phyloP scores from a whole-genome alignment of 2,113 vertebrate genomes.

The Himantopus leucocephalus region DNA sequence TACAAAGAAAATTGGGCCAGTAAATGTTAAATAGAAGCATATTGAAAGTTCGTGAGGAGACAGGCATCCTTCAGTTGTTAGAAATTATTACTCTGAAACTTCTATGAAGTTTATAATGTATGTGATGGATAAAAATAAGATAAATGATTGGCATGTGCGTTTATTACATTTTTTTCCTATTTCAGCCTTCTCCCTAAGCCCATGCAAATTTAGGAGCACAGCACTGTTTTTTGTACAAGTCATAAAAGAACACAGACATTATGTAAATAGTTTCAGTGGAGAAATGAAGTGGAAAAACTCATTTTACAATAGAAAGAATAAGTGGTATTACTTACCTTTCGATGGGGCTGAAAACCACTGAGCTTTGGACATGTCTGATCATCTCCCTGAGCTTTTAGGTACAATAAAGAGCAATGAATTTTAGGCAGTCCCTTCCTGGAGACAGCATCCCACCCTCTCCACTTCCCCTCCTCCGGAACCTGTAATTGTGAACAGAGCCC shows the following conservation, averaged over 20 bases:
- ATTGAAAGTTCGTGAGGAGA: conserved; percentile 5
- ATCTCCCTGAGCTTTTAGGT: background rate
- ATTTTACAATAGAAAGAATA: conserved; percentile 32
- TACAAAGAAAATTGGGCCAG: conserved; percentile 11
- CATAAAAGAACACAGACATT: conserved; percentile 27
- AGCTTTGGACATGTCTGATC: background rate
- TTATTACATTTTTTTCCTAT: background rate
- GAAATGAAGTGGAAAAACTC: conserved; percentile 51
- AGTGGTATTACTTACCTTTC: background rate
- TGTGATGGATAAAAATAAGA: background rate
- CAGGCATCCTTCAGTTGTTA: background rate
- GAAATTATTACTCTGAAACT: conserved; percentile 4
- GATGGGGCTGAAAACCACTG: background rate
- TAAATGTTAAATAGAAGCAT: conserved; percentile 33
- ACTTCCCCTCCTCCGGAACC: background rate
- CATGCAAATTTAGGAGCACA: background rate
- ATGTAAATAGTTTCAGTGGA: conserved; percentile 48
- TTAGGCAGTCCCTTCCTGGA: background rate
- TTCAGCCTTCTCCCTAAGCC: background rate
- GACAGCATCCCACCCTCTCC: background rate
- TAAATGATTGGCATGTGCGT: background rate
- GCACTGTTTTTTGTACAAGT: background rate
- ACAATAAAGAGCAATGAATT: background rate
- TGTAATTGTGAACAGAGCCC: background rate
- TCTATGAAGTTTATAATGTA: background rate